A percentile compares a stretch with the other conserved stretches of the same genome.
These are phyloP conservation scores for Heliconius sara DNA, from an alignment of 2,888 invertebrate species.

Conservation along the genomic window DNA sequence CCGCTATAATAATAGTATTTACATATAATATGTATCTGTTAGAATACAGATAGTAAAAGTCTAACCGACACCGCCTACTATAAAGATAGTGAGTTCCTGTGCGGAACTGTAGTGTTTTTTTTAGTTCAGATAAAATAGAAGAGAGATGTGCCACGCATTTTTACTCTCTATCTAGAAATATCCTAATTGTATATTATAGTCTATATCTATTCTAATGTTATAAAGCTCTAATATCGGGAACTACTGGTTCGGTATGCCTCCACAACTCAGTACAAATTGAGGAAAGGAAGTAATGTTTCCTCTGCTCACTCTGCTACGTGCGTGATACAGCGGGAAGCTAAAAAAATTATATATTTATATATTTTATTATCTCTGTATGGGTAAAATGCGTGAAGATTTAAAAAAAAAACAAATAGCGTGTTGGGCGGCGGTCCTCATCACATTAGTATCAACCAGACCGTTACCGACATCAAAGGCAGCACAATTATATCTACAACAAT, in stretches of 20 bases:
- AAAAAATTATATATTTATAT: neutral
- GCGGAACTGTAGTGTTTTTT: neutral
- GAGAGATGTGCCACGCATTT: neutral
- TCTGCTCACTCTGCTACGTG: too few species aligned
- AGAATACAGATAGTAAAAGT: constrained; percentile 6
- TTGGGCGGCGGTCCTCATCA: neutral
- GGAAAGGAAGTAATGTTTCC: neutral
- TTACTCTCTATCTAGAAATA: too few species aligned
- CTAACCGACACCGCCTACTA: constrained; percentile 16
- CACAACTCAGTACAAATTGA: neutral
- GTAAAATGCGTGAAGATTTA: neutral
- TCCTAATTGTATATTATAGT: too few species aligned
- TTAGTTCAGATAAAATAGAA: neutral
- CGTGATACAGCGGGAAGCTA: too few species aligned
- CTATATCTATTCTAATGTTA: too few species aligned
- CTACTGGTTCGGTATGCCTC: neutral
- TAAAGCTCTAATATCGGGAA: too few species aligned
- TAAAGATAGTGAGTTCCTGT: constrained; percentile 1
- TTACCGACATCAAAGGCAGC: constrained; percentile 1
- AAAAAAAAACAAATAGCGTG: neutral
- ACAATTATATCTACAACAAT: neutral
- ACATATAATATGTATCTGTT: neutral
- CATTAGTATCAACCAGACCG: constrained; percentile 17
- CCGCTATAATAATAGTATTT: too few species aligned
- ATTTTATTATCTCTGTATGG: neutral